These are phyloP conservation scores for Graphium colonna DNA, from an alignment of 2,888 invertebrate species.

Conservation along the genomic window DNA sequence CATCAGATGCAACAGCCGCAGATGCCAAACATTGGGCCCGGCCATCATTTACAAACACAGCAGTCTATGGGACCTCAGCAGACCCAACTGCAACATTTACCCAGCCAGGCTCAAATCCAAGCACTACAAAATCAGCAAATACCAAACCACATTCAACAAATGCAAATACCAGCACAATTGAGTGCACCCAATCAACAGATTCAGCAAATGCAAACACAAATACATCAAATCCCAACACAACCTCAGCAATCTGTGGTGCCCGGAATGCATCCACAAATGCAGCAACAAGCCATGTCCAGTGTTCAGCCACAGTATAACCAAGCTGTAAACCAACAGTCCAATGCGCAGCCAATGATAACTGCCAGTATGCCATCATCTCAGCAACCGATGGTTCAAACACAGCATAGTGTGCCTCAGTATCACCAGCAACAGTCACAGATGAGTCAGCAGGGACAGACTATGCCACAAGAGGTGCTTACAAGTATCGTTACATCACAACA, in stretches of 20 bases:
- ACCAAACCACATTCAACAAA: constrained; percentile 76
- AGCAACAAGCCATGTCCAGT: constrained; percentile 68
- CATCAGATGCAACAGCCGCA: constrained; percentile 75
- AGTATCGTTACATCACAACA: constrained; percentile 74
- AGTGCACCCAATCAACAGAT: constrained; percentile 70
- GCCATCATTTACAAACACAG: constrained; percentile 70
- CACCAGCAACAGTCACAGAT: constrained; percentile 73
- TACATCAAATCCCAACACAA: constrained; percentile 74
- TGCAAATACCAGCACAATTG: constrained; percentile 71
- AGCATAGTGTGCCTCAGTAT: constrained; percentile 73
- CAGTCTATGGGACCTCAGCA: constrained; percentile 69
- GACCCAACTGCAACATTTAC: constrained; percentile 72
- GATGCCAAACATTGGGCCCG: constrained; percentile 68
- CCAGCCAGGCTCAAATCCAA: constrained; percentile 75
- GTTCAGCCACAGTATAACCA: constrained; percentile 78
- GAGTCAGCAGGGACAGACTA: constrained; percentile 71
- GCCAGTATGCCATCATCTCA: constrained; percentile 69
- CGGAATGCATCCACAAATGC: constrained; percentile 75
- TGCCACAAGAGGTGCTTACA: constrained; percentile 73
- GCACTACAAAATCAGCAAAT: constrained; percentile 78
- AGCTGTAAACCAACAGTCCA: constrained; percentile 70
- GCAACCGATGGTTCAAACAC: constrained; percentile 72
- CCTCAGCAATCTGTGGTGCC: constrained; percentile 73
- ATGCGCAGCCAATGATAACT: constrained; percentile 68
- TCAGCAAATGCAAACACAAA: constrained; percentile 75